Evolutionary conservation across 64 coral and sea anemone genomes (phyloP), one percentile per base, ranked within the genome.

Genomic region (Stichodactyla mertensii): DNA sequence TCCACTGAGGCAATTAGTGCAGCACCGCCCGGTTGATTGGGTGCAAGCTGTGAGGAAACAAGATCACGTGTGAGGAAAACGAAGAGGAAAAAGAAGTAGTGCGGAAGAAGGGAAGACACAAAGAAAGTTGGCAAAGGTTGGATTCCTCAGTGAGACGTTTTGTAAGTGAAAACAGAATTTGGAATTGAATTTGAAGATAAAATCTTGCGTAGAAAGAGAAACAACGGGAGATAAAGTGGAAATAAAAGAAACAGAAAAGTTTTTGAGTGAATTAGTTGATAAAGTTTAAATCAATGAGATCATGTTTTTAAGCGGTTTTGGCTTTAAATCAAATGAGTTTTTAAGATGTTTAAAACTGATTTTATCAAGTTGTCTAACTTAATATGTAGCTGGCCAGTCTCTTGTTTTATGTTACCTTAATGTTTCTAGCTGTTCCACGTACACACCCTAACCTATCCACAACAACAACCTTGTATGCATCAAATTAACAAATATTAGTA

Each of bases 31-130:
- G 78, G 78, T 8, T 53, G 36, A 55, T 19, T 55, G 7, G 78
- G 78, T 15, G 18, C 36, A 81, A 53, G 52, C 78, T 81, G 78
- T 55, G 51, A 81, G 78, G 51, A 81, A 81, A 81, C 14, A 81
- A 81, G 78, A 81, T 15, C 13, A 55, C 52, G 77, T 79, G 77
- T 79, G 10, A 81, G 78, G 78, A 53, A 53, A 23, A 20, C 52
- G 15, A 81, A 53, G 26, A 55, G 16, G 20, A 52, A 53, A 52
- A 55, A 53, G 18, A 6, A 23, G n/a, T 20, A 69, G 9, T 20
- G n/a, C 19, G 64, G 64, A 22, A 19, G 69, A 74, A 74, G 69
- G 26, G 26, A 74, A 74, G 27, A 26, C 22, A 74, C 24, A 27
- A 31, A 1, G 24, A 31, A 14, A 74, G 69, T 12, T 74, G 69